Evolutionary conservation across 2,113 vertebrate genomes (phyloP), one percentile per base, ranked within the genome.

Genomic region (Prochilodus magdalenae): DNA sequence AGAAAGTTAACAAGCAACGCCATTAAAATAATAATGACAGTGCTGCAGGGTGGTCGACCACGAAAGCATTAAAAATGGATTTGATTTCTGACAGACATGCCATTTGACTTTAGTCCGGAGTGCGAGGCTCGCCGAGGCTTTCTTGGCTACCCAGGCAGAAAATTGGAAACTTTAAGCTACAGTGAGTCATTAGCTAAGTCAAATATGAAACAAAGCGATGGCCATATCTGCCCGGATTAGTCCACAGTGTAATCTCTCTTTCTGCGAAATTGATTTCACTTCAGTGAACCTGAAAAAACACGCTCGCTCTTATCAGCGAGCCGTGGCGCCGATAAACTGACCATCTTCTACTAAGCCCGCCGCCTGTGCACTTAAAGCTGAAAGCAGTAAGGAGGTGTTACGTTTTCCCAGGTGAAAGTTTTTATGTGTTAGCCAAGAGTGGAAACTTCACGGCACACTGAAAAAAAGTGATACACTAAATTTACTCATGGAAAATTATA

Each of bases 151-250:
- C 82, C 88, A 93, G 86, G 89, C 88, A 86, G 85, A 93, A 92
- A 93, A 94, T 92, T 90, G 87, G 88, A 92, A 92, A 83, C 92
- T 88, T 92, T 91, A 86, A 90, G 92, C 90, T 90, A 91, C 89
- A 91, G 87, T 86, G 89, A 93, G 84, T 93, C 90, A 93, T 94
- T 94, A 92, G 86, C 89, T 73, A 88, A 92, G 86, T 92, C 89
- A 91, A 90, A 93, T 90, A 92, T 83, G 88, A 93, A 90, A 92
- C 92, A 92, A 93, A 91, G 91, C 84, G 87, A 44, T 71, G 75
- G 18, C 77, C 83, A 67, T 27, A 83, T 89, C 88, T 89, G 88
- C 80, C 79, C 4, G 75, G 87, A 89, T 88, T 89, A 89, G 88
- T 89, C 67, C 83, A 86, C 87, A 90, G 90, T 83, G 83, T 90